These are phyloP conservation scores for Ornithoptera priamus DNA, from an alignment of 2,888 invertebrate species.

Conservation along the genomic window DNA sequence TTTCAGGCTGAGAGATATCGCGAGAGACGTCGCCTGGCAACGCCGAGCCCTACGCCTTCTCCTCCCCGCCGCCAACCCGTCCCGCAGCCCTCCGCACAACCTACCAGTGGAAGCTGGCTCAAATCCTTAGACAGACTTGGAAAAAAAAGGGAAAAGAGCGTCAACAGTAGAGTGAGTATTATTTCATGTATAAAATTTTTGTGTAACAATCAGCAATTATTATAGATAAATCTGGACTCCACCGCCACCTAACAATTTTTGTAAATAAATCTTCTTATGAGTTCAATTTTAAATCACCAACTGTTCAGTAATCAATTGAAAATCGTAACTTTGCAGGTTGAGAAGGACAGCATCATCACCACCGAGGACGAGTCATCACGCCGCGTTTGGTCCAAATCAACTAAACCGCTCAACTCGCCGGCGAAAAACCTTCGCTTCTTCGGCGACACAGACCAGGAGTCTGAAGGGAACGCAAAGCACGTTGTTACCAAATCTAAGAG, in stretches of 20 bases:
- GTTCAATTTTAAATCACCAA: not conserved
- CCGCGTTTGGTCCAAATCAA: slow-evolving; percentile 58
- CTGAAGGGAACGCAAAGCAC: slow-evolving; percentile 78
- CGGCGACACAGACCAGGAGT: slow-evolving; percentile 90
- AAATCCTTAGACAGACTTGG: slow-evolving; percentile 87
- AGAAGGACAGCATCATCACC: slow-evolving; percentile 73
- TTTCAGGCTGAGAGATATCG: slow-evolving; percentile 82
- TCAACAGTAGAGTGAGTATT: slow-evolving; percentile 64
- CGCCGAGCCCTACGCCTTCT: slow-evolving; percentile 85
- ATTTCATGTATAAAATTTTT: too few species aligned
- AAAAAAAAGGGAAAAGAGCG: slow-evolving; percentile 80
- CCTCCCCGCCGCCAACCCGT: slow-evolving; percentile 80
- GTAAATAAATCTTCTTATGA: too few species aligned
- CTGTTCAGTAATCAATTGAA: not conserved
- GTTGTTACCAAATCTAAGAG: slow-evolving; percentile 55
- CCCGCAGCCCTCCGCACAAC: slow-evolving; percentile 55
- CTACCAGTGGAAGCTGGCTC: slow-evolving; percentile 86
- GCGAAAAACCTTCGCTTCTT: slow-evolving; percentile 90
- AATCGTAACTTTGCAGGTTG: slow-evolving; percentile 49
- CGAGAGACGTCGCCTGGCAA: slow-evolving; percentile 86
- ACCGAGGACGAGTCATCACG: slow-evolving; percentile 79
- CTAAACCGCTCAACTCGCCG: slow-evolving; percentile 64
- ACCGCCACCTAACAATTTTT: too few species aligned
- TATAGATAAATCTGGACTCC: too few species aligned
- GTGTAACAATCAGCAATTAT: too few species aligned